Conservation (phyloP, 2,113 vertebrate species). For the Eclectus roratus region DNA sequence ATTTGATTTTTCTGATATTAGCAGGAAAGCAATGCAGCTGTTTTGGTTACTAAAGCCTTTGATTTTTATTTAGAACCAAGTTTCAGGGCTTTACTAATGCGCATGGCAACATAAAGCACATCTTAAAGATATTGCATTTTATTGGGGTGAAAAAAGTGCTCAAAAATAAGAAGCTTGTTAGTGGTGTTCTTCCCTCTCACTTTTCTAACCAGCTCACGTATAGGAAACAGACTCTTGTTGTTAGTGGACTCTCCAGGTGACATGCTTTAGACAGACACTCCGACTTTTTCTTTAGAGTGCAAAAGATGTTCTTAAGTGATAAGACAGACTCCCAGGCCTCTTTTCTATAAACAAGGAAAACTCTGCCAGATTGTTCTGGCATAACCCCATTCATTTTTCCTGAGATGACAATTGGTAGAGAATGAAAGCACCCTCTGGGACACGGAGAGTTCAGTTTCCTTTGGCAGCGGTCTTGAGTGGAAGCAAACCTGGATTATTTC, state of each 20-base stretch:
- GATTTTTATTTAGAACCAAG: not conserved
- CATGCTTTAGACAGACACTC: not conserved
- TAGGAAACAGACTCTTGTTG: not conserved
- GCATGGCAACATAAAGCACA: not conserved
- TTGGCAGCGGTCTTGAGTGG: not conserved
- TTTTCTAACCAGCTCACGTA: not conserved
- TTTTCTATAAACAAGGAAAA: constrained; percentile 7
- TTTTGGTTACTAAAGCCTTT: not conserved
- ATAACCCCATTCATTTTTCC: not conserved
- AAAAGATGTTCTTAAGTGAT: constrained; percentile 27
- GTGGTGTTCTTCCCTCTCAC: not conserved
- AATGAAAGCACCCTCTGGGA: not conserved
- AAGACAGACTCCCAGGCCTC: not conserved
- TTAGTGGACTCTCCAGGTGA: constrained; percentile 8
- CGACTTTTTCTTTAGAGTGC: not conserved
- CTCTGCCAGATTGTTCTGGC: not conserved
- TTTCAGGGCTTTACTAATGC: not conserved
- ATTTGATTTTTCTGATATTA: not conserved
- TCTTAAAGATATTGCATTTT: not conserved
- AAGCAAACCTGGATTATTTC: constrained; percentile 15
- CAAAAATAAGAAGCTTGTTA: not conserved
- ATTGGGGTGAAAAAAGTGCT: not conserved
- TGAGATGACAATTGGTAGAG: not conserved
- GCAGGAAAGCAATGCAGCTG: not conserved
- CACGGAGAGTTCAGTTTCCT: not conserved